Base-by-base conservation (phyloP, 2,888 invertebrate genomes). In the Homarus gammarus region DNA sequence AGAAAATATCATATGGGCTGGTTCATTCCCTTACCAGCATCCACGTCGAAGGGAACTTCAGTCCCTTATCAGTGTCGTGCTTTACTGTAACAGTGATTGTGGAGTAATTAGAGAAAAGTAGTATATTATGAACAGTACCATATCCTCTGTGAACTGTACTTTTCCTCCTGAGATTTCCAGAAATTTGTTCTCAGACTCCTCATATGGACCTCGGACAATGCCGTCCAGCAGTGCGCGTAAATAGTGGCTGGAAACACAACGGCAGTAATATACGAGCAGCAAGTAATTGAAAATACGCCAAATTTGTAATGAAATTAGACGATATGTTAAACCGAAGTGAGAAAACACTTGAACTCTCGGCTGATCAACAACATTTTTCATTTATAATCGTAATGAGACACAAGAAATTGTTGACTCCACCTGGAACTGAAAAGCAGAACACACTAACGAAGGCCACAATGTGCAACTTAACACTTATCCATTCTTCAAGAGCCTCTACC, bases 11-110 rank as follows among this genome's bases (percentile, higher is more conserved):
- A 64, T 64, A 38, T 56, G 36, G 36, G 40, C 64, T 22, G 33
- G 64, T 81, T 56, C 81, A 81, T 64, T 81, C 81, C 81, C 81
- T 81, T 22, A 3, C 38, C 61, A n/a, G 81, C 81, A 10, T 81
- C 61, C 36, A 27, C 81, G 31, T 15, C 18, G 81, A 64, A 61
- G 81, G 61, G 81, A 81, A 64, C 40, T 64, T 27, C 64, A 27
- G 64, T 64, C 64, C 27, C 27, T 27, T 64, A n/a, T 64, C 64
- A 27, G 64, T 64, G 64, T 27, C 10, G 64, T 64, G 64, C 27
- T 27, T 27, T 64, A 22, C 3, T 56, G 18, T 22, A 64, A 27
- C 64, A 64, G 64, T 64, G 64, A 64, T 27, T 27, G 64, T 27
- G 27, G 27, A 64, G 12, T 27, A 64, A 64, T 8, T 27, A n/a